Percentiles rank a stretch among this genome's conserved stretches.
These are phyloP conservation scores for Noctua janthina DNA, from an alignment of 2,888 invertebrate genomes.

Conservation along the genomic window DNA sequence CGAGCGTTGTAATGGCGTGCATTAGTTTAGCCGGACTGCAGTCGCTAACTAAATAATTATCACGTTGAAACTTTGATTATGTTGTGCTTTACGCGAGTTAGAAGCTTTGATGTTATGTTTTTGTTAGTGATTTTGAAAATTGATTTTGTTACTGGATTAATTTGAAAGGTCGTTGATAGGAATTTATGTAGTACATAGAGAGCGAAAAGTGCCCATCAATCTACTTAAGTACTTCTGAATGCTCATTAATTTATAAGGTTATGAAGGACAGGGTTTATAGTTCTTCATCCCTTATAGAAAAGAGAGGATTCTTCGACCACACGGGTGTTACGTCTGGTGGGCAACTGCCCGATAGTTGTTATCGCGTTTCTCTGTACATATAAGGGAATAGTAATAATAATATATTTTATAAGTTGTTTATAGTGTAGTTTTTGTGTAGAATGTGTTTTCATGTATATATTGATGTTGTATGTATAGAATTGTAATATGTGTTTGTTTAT, in stretches of 20 bases:
- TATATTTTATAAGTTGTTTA: too few species aligned
- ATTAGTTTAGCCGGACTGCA: slow-evolving; percentile 53
- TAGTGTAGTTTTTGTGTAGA: too few species aligned
- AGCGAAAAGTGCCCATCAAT: not conserved
- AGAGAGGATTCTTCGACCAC: not conserved
- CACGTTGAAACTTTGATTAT: slow-evolving; percentile 59
- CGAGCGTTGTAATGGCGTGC: slow-evolving; percentile 53
- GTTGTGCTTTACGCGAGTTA: slow-evolving; percentile 32
- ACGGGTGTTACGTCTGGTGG: not conserved
- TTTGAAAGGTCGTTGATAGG: not conserved
- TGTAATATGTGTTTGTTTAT: too few species aligned
- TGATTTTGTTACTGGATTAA: slow-evolving; percentile 11
- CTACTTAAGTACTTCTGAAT: not conserved
- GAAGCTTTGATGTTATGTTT: slow-evolving; percentile 35
- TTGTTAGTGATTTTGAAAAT: slow-evolving; percentile 25
- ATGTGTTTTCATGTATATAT: too few species aligned
- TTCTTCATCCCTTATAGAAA: not conserved
- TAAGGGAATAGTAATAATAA: too few species aligned
- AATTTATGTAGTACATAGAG: not conserved
- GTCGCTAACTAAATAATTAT: slow-evolving; percentile 65
- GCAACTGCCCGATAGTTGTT: not conserved
- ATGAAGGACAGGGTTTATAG: not conserved
- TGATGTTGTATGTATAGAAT: too few species aligned
- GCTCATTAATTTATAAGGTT: not conserved
- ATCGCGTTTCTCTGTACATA: too few species aligned